Evolutionary conservation across 2,888 invertebrate genomes (phyloP), one percentile per base, ranked within the genome.

Genomic region (Ceratothoa steindachneri): DNA sequence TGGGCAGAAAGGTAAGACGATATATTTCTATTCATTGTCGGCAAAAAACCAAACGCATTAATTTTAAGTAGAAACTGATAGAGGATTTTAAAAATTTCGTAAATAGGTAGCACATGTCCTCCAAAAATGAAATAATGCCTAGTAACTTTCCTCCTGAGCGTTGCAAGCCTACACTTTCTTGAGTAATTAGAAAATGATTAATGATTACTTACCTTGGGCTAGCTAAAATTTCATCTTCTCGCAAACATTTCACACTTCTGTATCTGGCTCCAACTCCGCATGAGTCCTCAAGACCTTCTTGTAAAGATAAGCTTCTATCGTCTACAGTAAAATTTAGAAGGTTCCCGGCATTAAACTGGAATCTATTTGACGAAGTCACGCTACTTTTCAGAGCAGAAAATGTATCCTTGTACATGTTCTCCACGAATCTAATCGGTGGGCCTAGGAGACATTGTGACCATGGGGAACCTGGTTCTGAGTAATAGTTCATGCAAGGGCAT

Each of bases 191-290:
- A n/a, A n/a, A n/a, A n/a, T n/a, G n/a, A n/a, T n/a, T n/a, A n/a
- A n/a, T n/a, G n/a, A n/a, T n/a, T n/a, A n/a, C 68, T 22, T 4
- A 77, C 77, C 74, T 75, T 3, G 77, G 75, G 67, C 74, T 74
- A 1, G 74, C 77, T 22, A 75, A 22, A 4, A 77, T 68, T 12
- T 73, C 70, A 51, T 77, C 75, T 27, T 75, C 72, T 22, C 77
- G 53, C 22, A 30, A 66, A 41, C 77, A 77, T 27, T 68, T 55
- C 1, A 77, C 51, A 24, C 74, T 70, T 28, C 73, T 29, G 71
- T 74, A 75, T 65, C 77, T 53, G 31, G 31, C 67, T 30, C 77
- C 77, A 9, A 77, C 77, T 1, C 77, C 77, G 41, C 77, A 77
- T 24, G 69, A 15, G 7, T 64, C 69, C 2, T 28, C 19, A n/a